Evolutionary conservation across 2,113 vertebrate species (phyloP), one percentile per base, ranked within the genome.

Genomic region (Bagarius yarrelli): DNA sequence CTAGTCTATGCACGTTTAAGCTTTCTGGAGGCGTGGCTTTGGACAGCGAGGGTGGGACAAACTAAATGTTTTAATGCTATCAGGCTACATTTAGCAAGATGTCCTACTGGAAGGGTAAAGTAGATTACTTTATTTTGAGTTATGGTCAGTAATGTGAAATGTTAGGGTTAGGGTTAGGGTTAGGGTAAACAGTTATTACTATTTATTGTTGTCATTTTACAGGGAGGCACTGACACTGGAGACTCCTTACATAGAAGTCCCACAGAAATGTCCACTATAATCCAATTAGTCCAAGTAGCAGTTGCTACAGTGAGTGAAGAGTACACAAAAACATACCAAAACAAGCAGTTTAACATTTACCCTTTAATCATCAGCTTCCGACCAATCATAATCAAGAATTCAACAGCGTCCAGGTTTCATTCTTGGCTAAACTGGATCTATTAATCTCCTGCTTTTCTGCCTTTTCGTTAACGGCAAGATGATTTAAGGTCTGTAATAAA

Each of bases 371-470:
- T 19, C 63, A 36, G 30, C 8, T 36, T 18, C 32, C 19, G 8
- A 23, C 19, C 32, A 13, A 13, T 23, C 32, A 40, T 40, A 66
- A 40, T 64, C 16, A 36, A 40, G 64, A 44, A 14, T 69, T 69
- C 66, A 47, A 47, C 64, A n/a, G 14, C 15, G 66, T 67, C 32
- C 23, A 23, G 18, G 13, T 40, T 34, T 40, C 21, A 67, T n/a
- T 44, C 13, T n/a, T n/a, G 2, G n/a, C 40, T 18, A 1, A 25
- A 27, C n/a, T 50, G 3, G 50, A 71, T 30, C n/a, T 71, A 8
- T 52, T 71, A 71, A 71, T 71, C 69, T 71, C 27, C 44, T 71
- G 25, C 69, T 71, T 71, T 71, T 0, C 40, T 0, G n/a, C 40
- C 67, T 44, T n/a, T 8, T 50, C 67, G 16, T 70, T 70, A 50